phyloP scores from a whole-genome alignment of 2,797 vertebrate species.

The Geotrypetes seraphini region DNA sequence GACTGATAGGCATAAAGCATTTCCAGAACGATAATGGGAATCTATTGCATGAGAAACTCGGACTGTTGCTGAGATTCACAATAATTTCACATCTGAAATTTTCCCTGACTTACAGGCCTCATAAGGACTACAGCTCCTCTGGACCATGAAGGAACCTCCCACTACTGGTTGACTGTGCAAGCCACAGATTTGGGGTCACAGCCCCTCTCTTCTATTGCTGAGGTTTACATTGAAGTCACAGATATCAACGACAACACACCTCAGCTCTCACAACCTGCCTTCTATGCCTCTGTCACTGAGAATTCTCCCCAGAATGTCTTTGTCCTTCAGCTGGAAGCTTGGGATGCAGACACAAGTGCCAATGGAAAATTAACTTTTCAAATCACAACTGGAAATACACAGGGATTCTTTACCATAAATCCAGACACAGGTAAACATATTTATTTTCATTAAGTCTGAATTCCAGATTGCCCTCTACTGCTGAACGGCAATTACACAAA shows the following conservation, averaged over 20 bases:
- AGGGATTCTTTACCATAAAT: conserved; percentile 66
- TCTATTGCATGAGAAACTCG: neutral
- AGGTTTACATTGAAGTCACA: conserved; percentile 80
- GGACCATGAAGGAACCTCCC: conserved; percentile 68
- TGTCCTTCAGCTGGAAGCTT: conserved; percentile 68
- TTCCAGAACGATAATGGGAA: neutral
- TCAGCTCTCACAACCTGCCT: conserved; percentile 74
- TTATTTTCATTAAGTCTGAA: no score
- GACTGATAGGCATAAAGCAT: no score
- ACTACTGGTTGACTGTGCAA: conserved; percentile 86
- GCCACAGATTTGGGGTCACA: conserved; percentile 75
- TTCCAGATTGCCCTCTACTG: no score
- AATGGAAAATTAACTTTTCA: conserved; percentile 75
- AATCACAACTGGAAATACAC: conserved; percentile 69
- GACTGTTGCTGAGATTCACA: no score
- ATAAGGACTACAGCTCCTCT: conserved; percentile 64
- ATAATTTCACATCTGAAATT: neutral
- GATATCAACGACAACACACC: conserved; percentile 91
- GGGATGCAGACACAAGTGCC: conserved; percentile 73
- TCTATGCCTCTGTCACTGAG: conserved; percentile 75
- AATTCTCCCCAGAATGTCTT: conserved; percentile 62
- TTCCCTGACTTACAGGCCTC: conserved; percentile 55
- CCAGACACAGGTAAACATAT: conserved; percentile 79
- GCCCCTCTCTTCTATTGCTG: conserved; percentile 72
- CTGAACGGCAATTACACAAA: no score